phyloP scores from a whole-genome alignment of 2,113 vertebrate species.

The Oplegnathus fasciatus region DNA sequence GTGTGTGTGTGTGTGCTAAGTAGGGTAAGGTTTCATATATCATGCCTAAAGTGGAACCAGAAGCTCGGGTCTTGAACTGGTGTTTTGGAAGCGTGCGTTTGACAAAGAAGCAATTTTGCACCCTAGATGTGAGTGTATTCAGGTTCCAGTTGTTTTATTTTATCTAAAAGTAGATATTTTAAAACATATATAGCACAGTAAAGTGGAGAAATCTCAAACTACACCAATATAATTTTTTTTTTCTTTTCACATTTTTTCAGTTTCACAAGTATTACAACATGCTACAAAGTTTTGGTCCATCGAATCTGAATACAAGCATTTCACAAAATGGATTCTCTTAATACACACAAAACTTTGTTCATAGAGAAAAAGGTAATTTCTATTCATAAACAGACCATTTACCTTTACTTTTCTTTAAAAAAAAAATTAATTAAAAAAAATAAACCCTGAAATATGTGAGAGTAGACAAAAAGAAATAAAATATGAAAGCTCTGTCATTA shows the following conservation, averaged over 20 bases:
- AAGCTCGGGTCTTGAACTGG: slow-evolving; percentile 68
- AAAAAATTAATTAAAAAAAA: background rate
- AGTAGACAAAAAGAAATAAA: slow-evolving; percentile 1
- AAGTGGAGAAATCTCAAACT: background rate
- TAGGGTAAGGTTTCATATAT: slow-evolving; percentile 67
- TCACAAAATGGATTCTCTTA: slow-evolving; percentile 2
- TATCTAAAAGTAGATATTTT: slow-evolving; percentile 3
- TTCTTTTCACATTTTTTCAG: background rate
- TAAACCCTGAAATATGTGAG: slow-evolving; percentile 7
- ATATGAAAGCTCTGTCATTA: slow-evolving; percentile 8
- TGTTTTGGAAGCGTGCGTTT: slow-evolving; percentile 59
- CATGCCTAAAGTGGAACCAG: slow-evolving; percentile 79
- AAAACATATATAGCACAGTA: background rate
- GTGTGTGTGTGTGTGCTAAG: slow-evolving; percentile 37
- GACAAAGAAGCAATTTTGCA: slow-evolving; percentile 58
- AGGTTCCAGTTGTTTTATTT: background rate
- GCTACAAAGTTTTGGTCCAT: background rate
- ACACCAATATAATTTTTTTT: too few relatives aligned
- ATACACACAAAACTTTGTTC: background rate
- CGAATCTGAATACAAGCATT: background rate
- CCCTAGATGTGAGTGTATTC: background rate
- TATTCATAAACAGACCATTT: slow-evolving; percentile 27
- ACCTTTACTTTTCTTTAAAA: background rate
- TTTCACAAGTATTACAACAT: background rate
- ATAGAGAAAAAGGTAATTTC: background rate